Percentiles rank a stretch among this genome's conserved stretches.
These are phyloP conservation scores for Macrotis lagotis DNA, from an alignment of 2,113 vertebrate species.

Conservation along the genomic window DNA sequence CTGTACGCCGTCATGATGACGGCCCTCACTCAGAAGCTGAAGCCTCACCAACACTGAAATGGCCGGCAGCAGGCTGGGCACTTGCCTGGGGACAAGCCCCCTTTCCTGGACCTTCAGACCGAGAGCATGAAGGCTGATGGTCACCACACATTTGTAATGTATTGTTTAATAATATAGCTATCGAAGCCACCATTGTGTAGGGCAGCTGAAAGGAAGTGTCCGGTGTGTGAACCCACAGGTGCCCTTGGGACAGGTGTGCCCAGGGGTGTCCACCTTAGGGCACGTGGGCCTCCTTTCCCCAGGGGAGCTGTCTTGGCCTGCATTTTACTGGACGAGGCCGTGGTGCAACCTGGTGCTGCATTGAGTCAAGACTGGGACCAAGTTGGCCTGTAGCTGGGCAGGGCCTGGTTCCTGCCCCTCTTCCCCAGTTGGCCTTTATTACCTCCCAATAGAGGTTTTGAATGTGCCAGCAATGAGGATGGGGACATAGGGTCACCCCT, in stretches of 20 bases:
- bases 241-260: not conserved
- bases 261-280: too few species aligned
- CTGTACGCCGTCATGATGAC: constrained; percentile 87
- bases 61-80: not conserved
- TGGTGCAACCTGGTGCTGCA: too few species aligned
- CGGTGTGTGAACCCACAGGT: not conserved
- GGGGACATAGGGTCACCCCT: not conserved
- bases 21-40: constrained; percentile 85
- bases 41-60: constrained; percentile 83
- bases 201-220: not conserved
- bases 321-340: too few species aligned
- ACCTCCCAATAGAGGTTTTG: not conserved
- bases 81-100: not conserved
- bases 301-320: too few species aligned
- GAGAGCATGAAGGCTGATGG: not conserved
- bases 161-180: not conserved
- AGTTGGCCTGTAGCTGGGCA: too few species aligned
- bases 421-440: not conserved
- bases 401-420: too few species aligned
- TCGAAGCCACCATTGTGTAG: not conserved
- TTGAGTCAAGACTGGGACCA: too few species aligned
- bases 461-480: not conserved
- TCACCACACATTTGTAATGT: not conserved
- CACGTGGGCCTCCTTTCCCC: too few species aligned
- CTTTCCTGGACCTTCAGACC: not conserved